Evolutionary conservation across 1,140 invertebrate species (phyloP).

Genomic region (Bombus breviceps): DNA sequence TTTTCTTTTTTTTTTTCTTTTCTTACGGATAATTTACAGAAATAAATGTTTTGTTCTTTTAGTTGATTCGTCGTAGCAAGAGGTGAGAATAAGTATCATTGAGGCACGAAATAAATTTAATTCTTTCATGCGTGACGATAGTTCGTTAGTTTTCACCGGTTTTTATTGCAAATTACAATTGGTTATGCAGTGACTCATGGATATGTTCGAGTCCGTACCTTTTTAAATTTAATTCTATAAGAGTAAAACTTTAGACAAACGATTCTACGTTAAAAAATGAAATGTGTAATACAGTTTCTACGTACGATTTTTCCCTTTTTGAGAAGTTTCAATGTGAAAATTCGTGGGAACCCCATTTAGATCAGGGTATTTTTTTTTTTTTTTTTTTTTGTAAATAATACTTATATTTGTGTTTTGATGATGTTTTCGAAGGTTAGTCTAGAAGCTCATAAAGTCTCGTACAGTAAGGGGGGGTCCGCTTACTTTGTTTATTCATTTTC

Average conservation of each 20-base stretch:
- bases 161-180: constrained; percentile 8
- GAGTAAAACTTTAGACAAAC: neutral
- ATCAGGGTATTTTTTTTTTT: neutral
- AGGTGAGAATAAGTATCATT: neutral
- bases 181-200: neutral
- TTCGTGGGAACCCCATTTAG: neutral
- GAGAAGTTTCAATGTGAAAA: neutral
- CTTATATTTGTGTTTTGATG: neutral
- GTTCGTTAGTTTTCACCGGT: neutral
- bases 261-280: neutral
- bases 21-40: neutral
- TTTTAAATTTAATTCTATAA: neutral
- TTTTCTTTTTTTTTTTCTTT: neutral
- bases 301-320: neutral
- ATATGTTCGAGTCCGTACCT: neutral
- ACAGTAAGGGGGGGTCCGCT: no score
- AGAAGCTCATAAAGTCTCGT: no score
- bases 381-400: neutral
- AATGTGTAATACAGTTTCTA: neutral
- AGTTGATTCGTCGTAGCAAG: neutral
- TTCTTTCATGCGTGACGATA: neutral
- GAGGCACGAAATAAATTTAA: neutral
- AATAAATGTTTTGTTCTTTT: no score
- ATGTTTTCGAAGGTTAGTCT: neutral
- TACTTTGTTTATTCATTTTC: neutral